These are phyloP conservation scores for Euura lappo DNA, from an alignment of 1,140 invertebrate species.

Conservation along the genomic window DNA sequence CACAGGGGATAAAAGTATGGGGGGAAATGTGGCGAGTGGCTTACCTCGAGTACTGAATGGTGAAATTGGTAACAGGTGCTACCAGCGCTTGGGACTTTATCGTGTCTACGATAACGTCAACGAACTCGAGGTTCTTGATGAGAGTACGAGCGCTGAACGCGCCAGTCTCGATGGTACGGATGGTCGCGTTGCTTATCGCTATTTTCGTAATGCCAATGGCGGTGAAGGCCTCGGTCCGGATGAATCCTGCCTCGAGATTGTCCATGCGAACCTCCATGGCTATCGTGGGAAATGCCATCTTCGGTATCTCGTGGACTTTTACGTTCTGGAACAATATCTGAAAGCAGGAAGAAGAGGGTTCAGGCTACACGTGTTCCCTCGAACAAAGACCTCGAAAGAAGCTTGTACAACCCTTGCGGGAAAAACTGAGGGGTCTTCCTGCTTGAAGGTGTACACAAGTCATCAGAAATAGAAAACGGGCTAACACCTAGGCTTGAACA, in stretches of 20 bases:
- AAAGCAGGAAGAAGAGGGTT: conserved; percentile 38
- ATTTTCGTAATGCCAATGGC: conserved; percentile 69
- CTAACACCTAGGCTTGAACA: no score
- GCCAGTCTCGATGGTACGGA: conserved; percentile 65
- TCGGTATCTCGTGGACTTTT: conserved; percentile 64
- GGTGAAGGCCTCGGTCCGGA: conserved; percentile 69
- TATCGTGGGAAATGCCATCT: conserved; percentile 68
- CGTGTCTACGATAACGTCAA: conserved; percentile 64
- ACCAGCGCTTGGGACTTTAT: conserved; percentile 67
- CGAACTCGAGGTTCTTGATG: conserved; percentile 67
- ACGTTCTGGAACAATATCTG: conserved; percentile 73
- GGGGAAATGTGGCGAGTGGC: conserved; percentile 20
- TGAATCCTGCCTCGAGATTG: conserved; percentile 61
- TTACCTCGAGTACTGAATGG: conserved; percentile 71
- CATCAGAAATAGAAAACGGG: no score
- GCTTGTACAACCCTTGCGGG: no score
- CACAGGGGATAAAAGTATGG: neutral
- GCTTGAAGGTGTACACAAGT: no score
- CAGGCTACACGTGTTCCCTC: no score
- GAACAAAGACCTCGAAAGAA: no score
- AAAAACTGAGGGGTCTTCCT: no score
- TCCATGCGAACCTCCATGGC: conserved; percentile 67
- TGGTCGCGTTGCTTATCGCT: conserved; percentile 66
- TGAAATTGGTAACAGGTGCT: conserved; percentile 69
- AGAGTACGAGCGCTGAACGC: conserved; percentile 71